Base-by-base conservation (phyloP, 2,113 vertebrate species). In the Odocoileus hemionus region DNA sequence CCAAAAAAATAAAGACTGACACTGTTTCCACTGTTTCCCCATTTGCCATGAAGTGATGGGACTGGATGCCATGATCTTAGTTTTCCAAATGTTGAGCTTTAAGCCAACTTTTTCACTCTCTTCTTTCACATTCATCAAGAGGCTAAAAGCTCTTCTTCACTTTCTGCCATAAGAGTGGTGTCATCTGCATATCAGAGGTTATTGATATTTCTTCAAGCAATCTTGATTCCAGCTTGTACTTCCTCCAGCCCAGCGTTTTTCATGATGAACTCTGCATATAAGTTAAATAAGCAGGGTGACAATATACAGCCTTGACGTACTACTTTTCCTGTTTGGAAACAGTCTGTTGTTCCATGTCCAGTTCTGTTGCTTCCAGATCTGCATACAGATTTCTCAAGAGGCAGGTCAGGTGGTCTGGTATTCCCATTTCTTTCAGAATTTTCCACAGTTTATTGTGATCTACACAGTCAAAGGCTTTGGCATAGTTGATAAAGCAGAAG, bases 291-390 rank as follows among this genome's bases (percentile, higher is more conserved):
- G 16, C 33, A 64, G 16, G 61, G 61, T 64, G 61, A 64, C 61
- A 17, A 19, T 8, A n/a, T n/a, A 64, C 30, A n/a, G 61, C 16
- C 33, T n/a, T 19, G 61, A 64, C 0, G 0, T n/a, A 64, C 33
- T n/a, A 16, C 16, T n/a, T n/a, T 64, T n/a, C 61, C 33, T 64
- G 33, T 64, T 9, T 64, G 61, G 16, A 64, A 64, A 30, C 61
- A n/a, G 33, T 64, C 33, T 64, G 33, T 17, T n/a, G 61, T n/a
- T 64, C 7, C 16, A 64, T n/a, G 15, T 64, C 33, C 33, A 64
- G 61, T 64, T 64, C 61, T 19, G 61, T 64, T 64, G 15, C 61
- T 64, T 64, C 33, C 15, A 9, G 33, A n/a, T 33, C 61, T n/a
- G 33, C 61, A n/a, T n/a, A n/a, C 0, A 64, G 16, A 0, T 64